Base-by-base conservation (phyloP, 2,888 invertebrate species). In the Melanostoma scalare region DNA sequence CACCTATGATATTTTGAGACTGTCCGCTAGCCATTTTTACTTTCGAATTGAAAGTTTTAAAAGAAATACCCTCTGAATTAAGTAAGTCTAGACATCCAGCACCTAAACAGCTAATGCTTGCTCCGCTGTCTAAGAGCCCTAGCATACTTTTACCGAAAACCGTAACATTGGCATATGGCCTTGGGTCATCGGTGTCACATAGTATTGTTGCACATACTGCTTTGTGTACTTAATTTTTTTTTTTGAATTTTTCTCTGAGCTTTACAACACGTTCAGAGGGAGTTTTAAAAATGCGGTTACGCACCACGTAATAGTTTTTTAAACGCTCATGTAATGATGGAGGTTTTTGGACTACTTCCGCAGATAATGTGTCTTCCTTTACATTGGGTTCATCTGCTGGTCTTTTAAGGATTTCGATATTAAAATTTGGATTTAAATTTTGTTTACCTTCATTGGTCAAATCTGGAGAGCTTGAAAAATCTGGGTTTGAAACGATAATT, bases 11-110 rank as follows among this genome's bases (percentile, higher is more conserved):
- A n/a, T 36, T 3, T 6, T 65, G 63, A 2, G 30, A 5, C 3
- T 65, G 63, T 2, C 63, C 63, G 30, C 63, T 40, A 3, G 63
- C 63, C 6, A 40, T 63, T 20, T 35, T 63, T 2, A 63, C 50
- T 1, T 31, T 50, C 3, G 38, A 38, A 2, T 6, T 8, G 31
- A 63, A 38, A 30, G 36, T 9, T 52, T 30, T 50, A 31, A 4
- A 52, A 30, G 50, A 5, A 38, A 38, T 9, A 4, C 9, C 31
- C 3, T 8, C 9, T 1, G 9, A 3, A 2, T 36, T 8, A n/a
- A 63, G 30, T 3, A 63, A 40, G 6, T 63, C 63, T 6, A 63
- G 5, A 6, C 50, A 48, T 50, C 33, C 63, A 3, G 38, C 30
- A 38, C 50, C 50, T 20, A 63, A 38, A 30, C 48, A 50, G 2